Evolutionary conservation across 2,797 vertebrate species (phyloP).

Genomic region (Eidolon dupreanum): DNA sequence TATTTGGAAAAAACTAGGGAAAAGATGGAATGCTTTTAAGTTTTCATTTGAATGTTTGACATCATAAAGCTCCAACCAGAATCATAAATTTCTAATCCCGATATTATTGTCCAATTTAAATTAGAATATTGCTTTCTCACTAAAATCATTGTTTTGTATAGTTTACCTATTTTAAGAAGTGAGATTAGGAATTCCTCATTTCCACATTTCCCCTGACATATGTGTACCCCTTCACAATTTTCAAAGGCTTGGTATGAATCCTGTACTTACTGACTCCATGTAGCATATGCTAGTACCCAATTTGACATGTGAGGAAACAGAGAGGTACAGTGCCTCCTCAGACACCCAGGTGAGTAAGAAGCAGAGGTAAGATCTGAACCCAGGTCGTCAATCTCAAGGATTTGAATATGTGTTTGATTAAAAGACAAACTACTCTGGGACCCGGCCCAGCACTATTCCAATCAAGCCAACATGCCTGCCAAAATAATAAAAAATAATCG

Average conservation of each 20-base stretch:
- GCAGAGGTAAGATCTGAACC: background rate
- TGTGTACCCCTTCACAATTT: background rate
- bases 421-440: conserved; percentile 37
- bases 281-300: background rate
- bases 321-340: background rate
- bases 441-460: background rate
- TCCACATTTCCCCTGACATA: background rate
- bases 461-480: conserved; percentile 14
- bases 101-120: background rate
- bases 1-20: background rate
- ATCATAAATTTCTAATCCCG: background rate
- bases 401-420: conserved; percentile 12
- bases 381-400: background rate
- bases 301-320: background rate
- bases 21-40: background rate
- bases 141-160: background rate
- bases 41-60: conserved; percentile 18
- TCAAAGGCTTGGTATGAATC: background rate
- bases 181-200: background rate
- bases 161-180: background rate
- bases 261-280: background rate
- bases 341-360: background rate
- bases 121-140: background rate
- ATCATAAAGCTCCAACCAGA: background rate
- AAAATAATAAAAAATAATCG: conserved; percentile 66